A percentile compares a stretch with the other conserved stretches of the same genome.
Evolutionary conservation across 2,888 invertebrate species (phyloP).

Genomic region (Heliconius sara): DNA sequence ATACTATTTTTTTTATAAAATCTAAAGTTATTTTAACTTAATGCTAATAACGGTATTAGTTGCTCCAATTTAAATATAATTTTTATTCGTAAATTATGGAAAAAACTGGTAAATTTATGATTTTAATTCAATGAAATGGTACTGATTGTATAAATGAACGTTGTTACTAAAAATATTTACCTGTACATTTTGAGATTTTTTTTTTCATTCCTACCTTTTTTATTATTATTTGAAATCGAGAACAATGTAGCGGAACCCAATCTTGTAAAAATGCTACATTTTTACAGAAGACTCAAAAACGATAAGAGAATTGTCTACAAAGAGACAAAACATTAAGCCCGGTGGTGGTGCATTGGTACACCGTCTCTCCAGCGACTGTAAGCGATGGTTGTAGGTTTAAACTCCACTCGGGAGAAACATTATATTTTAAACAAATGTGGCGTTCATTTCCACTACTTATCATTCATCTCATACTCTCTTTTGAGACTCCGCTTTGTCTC

Average conservation of each 20-base stretch:
- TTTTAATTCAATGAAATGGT: neutral
- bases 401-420: too few relatives aligned
- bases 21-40: slow-evolving; percentile 1
- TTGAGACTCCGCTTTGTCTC: too few relatives aligned
- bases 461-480: too few relatives aligned
- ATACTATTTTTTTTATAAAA: neutral
- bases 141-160: neutral
- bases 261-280: neutral
- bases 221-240: too few relatives aligned
- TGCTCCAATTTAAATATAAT: neutral
- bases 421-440: too few relatives aligned
- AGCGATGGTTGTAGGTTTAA: too few relatives aligned
- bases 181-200: too few relatives aligned
- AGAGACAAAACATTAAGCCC: neutral
- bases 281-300: neutral
- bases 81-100: neutral
- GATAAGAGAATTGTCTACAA: neutral
- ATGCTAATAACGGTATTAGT: neutral
- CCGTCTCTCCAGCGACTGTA: too few relatives aligned
- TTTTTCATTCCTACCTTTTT: too few relatives aligned
- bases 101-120: neutral
- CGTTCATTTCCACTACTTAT: too few relatives aligned
- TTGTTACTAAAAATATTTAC: neutral
- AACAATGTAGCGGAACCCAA: neutral
- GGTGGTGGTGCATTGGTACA: too few relatives aligned